phyloP scores from a whole-genome alignment of 2,888 invertebrate genomes.

The Dryobotodes eremita region DNA sequence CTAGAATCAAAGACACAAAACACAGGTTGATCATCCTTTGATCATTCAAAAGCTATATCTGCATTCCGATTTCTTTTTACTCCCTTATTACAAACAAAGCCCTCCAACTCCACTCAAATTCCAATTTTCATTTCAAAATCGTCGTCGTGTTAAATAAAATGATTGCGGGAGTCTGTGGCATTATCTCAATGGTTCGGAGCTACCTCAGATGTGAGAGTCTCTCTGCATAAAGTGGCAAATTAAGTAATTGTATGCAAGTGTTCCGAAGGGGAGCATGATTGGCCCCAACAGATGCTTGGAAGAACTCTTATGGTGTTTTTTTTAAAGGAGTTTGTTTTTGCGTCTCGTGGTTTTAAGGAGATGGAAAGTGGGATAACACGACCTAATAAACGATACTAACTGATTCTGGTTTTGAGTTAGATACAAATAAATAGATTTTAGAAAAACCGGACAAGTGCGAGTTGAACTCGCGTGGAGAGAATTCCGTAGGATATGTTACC shows the following conservation, averaged over 20 bases:
- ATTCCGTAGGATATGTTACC: too few relatives aligned
- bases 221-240: conserved; percentile 73
- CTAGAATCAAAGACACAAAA: conserved; percentile 16
- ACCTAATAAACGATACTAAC: background rate
- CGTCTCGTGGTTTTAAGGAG: conserved; percentile 1
- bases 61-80: conserved; percentile 15
- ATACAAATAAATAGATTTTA: background rate
- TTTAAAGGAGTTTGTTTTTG: conserved; percentile 36
- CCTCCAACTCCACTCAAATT: conserved; percentile 52
- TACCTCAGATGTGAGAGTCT: conserved; percentile 65
- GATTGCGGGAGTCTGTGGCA: conserved; percentile 63
- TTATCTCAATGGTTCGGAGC: conserved; percentile 61
- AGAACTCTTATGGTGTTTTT: conserved; percentile 52
- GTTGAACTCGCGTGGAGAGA: too few relatives aligned
- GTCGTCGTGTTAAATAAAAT: conserved; percentile 64
- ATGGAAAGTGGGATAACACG: background rate
- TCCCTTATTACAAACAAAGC: conserved; percentile 46
- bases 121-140: conserved; percentile 63
- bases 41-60: conserved; percentile 39
- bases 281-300: conserved; percentile 62
- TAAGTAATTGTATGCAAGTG: conserved; percentile 80
- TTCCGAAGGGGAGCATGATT: conserved; percentile 68
- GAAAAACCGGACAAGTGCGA: too few relatives aligned
- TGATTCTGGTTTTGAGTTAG: background rate
- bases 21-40: conserved; percentile 47